These are phyloP conservation scores for Triplophysa siluroides DNA, from an alignment of 2,113 vertebrate species.

Conservation along the genomic window DNA sequence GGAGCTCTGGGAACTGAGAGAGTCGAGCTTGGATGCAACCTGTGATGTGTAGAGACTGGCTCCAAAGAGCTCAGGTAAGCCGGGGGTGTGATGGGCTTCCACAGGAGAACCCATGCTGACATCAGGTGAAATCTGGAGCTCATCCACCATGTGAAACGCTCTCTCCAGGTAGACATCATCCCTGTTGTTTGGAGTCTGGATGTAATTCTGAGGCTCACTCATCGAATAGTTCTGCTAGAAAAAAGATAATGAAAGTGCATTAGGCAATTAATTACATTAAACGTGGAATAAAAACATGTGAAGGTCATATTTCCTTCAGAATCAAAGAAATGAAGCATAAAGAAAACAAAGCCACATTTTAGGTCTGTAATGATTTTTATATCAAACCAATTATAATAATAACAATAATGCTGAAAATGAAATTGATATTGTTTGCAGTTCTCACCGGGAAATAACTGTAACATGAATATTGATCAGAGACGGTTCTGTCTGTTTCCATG, in stretches of 20 bases:
- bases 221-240: conserved; percentile 70
- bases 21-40: conserved; percentile 32
- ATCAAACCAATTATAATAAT: not conserved
- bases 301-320: not conserved
- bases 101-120: conserved; percentile 66
- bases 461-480: conserved; percentile 59
- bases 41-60: conserved; percentile 39
- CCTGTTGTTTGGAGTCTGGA: conserved; percentile 58
- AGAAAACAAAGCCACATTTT: not conserved
- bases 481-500: conserved; percentile 56
- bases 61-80: conserved; percentile 26
- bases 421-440: conserved; percentile 30
- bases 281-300: not conserved
- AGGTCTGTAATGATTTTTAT: not conserved
- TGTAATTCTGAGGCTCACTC: conserved; percentile 61
- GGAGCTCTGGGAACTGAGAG: conserved; percentile 61
- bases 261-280: not conserved
- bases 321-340: not conserved
- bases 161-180: conserved; percentile 73
- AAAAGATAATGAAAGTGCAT: conserved; percentile 49
- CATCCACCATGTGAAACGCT: conserved; percentile 79
- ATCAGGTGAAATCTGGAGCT: conserved; percentile 70
- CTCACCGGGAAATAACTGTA: conserved; percentile 74
- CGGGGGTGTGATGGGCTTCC: conserved; percentile 52
- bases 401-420: not conserved